Base-by-base conservation (phyloP, 1,140 invertebrate genomes). In the Diorhabda sublineata region DNA sequence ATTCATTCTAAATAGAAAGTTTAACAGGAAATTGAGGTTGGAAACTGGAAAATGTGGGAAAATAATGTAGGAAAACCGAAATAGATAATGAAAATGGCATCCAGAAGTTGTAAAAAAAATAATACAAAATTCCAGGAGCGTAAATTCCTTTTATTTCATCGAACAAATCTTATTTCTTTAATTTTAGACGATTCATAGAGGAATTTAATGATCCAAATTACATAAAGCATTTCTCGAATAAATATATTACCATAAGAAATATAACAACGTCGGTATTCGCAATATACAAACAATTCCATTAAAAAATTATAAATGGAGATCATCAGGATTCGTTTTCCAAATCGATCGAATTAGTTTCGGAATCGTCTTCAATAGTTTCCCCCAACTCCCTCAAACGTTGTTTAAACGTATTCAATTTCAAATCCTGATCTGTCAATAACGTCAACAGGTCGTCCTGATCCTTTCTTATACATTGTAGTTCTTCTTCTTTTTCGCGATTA, bases 361-460 rank as follows among this genome's bases (percentile, higher is more conserved):
- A 73, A 42, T 71, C 74, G 63, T 84, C 83, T 0, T 81, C 79
- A 42, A 92, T 87, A 69, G 87, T 85, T 77, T 92, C 87, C 7
- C 92, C 92, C 6, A 93, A 82, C 42, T 87, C 86, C 70, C 87
- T 80, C 57, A 96, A 81, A 74, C 85, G 84, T 75, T 87, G 83
- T 81, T 90, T 92, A 77, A 91, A 94, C 41, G 87, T 80, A 62
- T 83, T 85, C 66, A 94, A 82, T 84, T 92, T 92, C 3, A 82
- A 80, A 76, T 95, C 92, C 83, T 95, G 91, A 79, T 97, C 92
- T 2, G 91, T 89, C 52, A 98, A 83, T 63, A 98, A 81, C 76
- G 92, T 89, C 26, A 98, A 81, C 70, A 97, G 82, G 83, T 97
- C 93, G 74, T 97, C 95, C 80, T 97, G 95, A 79, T 98, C 95